phyloP scores from a whole-genome alignment of 1,140 invertebrate species.

The Sinonovacula constricta region DNA sequence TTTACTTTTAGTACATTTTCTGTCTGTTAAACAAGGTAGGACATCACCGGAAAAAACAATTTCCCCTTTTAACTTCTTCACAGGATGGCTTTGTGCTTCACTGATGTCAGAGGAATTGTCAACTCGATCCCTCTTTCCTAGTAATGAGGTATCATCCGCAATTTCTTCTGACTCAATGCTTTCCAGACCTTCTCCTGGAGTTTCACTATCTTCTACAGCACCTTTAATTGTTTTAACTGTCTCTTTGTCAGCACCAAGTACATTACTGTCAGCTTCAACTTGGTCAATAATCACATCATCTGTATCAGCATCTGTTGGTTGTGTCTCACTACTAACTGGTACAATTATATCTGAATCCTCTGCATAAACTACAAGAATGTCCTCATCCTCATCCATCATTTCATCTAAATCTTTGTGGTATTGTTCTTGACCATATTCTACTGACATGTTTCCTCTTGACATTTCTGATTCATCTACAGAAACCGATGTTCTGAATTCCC shows the following conservation, averaged over 20 bases:
- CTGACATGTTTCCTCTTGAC: too few relatives aligned
- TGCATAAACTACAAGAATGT: neutral
- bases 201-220: conserved; percentile 7
- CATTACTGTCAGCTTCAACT: neutral
- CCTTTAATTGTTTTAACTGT: neutral
- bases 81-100: too few relatives aligned
- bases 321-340: neutral
- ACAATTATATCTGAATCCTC: neutral
- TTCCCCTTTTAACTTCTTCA: too few relatives aligned
- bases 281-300: neutral
- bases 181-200: neutral
- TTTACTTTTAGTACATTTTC: too few relatives aligned
- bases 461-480: conserved; percentile 25
- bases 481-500: neutral
- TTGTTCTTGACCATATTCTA: too few relatives aligned
- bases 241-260: neutral
- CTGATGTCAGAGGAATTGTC: too few relatives aligned
- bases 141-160: neutral
- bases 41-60: too few relatives aligned
- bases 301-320: neutral
- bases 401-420: too few relatives aligned
- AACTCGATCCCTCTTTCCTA: too few relatives aligned
- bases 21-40: too few relatives aligned
- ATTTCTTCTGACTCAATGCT: neutral
- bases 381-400: neutral